Percentiles rank a stretch among this genome's conserved stretches.
Evolutionary conservation across 2,113 vertebrate species (phyloP).

Genomic region (Tympanuchus pallidicinctus): DNA sequence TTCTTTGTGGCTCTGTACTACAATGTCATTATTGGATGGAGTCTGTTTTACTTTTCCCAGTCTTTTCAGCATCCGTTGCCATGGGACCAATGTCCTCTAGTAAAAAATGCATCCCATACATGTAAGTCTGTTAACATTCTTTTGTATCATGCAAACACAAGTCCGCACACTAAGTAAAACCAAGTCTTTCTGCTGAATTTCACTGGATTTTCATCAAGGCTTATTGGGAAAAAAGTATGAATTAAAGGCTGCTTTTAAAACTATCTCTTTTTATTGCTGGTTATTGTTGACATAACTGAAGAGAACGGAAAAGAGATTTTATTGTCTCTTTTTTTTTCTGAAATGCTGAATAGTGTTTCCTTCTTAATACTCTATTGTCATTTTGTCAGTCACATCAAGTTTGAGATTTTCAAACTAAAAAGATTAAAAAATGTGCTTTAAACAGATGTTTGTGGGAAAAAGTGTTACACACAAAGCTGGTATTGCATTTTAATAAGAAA

Average conservation of each 20-base stretch:
- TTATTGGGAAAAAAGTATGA: neutral
- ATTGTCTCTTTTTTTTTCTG: neutral
- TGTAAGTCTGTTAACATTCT: constrained; percentile 80
- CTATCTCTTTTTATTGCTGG: neutral
- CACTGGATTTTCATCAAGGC: neutral
- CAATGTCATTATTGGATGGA: constrained; percentile 99
- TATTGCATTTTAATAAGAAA: neutral
- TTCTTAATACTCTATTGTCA: neutral
- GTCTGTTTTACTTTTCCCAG: constrained; percentile 97
- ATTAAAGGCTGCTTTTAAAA: neutral
- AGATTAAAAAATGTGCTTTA: neutral
- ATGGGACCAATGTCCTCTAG: constrained; percentile 94
- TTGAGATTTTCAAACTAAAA: neutral
- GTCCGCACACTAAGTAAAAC: neutral
- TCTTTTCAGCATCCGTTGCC: constrained; percentile 97
- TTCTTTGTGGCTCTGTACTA: constrained; percentile 98
- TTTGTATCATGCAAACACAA: neutral
- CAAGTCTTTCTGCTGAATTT: neutral
- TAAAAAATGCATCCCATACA: constrained; percentile 89
- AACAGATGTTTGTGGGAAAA: neutral
- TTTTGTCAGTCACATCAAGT: neutral
- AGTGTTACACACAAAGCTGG: neutral
- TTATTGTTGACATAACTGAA: neutral
- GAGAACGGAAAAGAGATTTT: neutral
- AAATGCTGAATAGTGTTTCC: neutral